Evolutionary conservation across 1,140 invertebrate species (phyloP), one percentile per base, ranked within the genome.

Genomic region (Neocloeon triangulifer): DNA sequence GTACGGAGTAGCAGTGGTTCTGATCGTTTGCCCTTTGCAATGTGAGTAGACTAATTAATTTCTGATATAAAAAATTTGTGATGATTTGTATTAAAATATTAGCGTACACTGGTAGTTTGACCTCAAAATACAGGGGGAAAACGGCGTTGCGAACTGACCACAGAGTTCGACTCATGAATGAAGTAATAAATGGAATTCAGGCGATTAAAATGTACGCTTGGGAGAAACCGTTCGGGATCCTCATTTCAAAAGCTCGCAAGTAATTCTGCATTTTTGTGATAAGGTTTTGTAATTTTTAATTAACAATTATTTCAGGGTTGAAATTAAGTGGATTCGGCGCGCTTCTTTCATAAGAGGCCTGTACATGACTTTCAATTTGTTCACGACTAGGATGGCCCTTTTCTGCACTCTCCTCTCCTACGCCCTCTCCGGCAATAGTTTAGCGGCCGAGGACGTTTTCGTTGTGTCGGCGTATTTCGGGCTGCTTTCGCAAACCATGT

Each of bases 121-220:
- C 70, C 2, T 66, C 69, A 0, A 62, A 58, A 23, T 65, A 67
- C 32, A 52, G 73, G 16, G 44, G 61, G 4, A 55, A 65, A 43
- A 76, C 68, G 0, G 69, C 73, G 0, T 46, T 58, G 6, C 61
- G 65, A 39, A 81, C 77, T 0, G 78, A 82, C 46, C 66, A 76
- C 45, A 50, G 79, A 27, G 67, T 82, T 2, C 52, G 72, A 5
- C 43, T 79, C 10, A 80, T 81, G 72, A 73, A 74, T 41, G 77
- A 82, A 52, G 70, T 82, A 13, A 64, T 82, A 14, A 62, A 57
- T 1, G 68, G 66, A 21, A 43, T 44, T 14, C 42, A 39, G 0
- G 71, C 86, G 1, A 76, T 91, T 34, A 85, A 82, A 50, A 76
- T 81, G 73, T 77, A 76, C 42, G 65, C 70, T 0, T 78, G 74